These are phyloP conservation scores for Lepidurus arcticus DNA, from an alignment of 1,140 invertebrate genomes.

Conservation along the genomic window DNA sequence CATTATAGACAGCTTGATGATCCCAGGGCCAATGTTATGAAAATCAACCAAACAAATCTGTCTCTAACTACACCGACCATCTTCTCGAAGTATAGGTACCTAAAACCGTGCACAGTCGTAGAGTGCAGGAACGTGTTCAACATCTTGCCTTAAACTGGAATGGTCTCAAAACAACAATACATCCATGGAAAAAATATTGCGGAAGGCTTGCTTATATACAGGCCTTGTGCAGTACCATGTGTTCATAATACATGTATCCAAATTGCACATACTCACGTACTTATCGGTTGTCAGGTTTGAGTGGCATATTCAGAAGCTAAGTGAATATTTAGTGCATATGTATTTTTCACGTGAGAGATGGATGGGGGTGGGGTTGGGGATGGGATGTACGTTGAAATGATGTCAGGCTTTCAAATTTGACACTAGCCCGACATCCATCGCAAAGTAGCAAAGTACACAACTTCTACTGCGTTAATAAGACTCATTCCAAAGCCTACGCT, in stretches of 20 bases:
- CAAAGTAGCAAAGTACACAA: slow-evolving; percentile 30
- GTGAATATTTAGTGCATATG: too few species aligned
- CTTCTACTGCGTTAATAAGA: slow-evolving; percentile 32
- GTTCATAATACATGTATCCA: too few species aligned
- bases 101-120: background rate
- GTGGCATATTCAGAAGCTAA: too few species aligned
- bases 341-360: too few species aligned
- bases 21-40: background rate
- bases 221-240: background rate
- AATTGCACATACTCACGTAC: too few species aligned
- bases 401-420: background rate
- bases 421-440: slow-evolving; percentile 25
- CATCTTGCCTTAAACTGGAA: background rate
- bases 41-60: background rate
- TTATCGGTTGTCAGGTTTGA: too few species aligned
- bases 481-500: slow-evolving; percentile 32
- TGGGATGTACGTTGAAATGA: background rate
- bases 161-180: background rate
- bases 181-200: background rate
- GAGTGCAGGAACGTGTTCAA: background rate
- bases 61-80: background rate
- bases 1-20: background rate
- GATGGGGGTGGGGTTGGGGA: background rate
- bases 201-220: background rate
- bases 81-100: background rate